Conservation (phyloP, 37 sponge, comb jelly and placozoan species). For the Dysidea cf. avara region DNA sequence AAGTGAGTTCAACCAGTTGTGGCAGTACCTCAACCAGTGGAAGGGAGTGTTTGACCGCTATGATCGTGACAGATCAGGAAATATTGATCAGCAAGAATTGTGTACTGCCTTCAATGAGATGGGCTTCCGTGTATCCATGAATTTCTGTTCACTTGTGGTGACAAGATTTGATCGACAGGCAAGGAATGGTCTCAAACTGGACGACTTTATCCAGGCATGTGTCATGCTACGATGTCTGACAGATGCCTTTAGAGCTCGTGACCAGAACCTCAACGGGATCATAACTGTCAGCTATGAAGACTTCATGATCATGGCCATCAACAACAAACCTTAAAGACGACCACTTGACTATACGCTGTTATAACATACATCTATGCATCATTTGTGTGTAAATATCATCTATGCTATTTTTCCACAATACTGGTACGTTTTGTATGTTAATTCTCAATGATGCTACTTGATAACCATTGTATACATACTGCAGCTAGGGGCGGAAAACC, state of each 20-base stretch:
- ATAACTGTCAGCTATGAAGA: conserved; percentile 81
- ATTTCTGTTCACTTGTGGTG: conserved; percentile 70
- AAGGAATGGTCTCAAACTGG: conserved; percentile 55
- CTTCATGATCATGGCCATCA: conserved; percentile 86
- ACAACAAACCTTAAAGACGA: conserved; percentile 63
- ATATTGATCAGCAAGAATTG: conserved; percentile 74
- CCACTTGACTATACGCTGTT: not conserved
- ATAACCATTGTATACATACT: no score
- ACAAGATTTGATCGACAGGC: conserved; percentile 50
- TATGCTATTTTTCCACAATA: no score
- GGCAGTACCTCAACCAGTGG: conserved; percentile 86
- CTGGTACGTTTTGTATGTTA: no score
- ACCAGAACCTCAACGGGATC: conserved; percentile 65
- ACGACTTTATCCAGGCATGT: conserved; percentile 87
- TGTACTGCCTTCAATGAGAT: conserved; percentile 78
- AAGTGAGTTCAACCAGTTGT: conserved; percentile 63
- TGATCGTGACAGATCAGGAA: conserved; percentile 78
- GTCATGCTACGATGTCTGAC: conserved; percentile 77
- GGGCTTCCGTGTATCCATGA: conserved; percentile 63
- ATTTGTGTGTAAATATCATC: no score
- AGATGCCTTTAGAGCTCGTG: conserved; percentile 70
- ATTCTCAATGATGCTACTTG: no score
- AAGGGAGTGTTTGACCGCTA: conserved; percentile 73
- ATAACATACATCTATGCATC: no score
- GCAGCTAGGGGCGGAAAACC: no score